Evolutionary conservation across 2,797 vertebrate genomes (phyloP).

Genomic region (Sphenopsis melanotis): DNA sequence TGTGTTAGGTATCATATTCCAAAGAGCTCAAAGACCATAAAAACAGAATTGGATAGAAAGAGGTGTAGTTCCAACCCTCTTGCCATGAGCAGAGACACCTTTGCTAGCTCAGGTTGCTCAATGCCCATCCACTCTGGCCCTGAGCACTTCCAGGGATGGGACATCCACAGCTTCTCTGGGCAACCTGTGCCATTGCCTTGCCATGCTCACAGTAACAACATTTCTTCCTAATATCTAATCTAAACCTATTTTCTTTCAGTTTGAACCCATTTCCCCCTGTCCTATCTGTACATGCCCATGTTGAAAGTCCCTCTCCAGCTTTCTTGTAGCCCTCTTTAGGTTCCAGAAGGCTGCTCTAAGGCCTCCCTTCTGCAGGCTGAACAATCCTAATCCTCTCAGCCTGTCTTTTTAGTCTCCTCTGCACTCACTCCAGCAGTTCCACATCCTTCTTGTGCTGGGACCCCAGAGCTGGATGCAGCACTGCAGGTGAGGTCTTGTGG

Average conservation of each 20-base stretch:
- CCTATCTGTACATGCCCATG: accelerated
- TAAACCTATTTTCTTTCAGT: neutral
- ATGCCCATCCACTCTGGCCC: neutral
- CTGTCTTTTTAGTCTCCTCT: neutral
- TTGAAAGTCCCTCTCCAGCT: accelerated
- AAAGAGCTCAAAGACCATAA: neutral
- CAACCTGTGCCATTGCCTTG: neutral
- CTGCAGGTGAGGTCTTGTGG: neutral
- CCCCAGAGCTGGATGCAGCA: neutral
- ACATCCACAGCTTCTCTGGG: neutral
- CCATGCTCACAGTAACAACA: neutral
- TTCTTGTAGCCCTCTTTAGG: neutral
- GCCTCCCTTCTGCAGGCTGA: neutral
- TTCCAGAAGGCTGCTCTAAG: neutral
- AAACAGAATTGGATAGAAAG: neutral
- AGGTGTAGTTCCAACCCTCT: neutral
- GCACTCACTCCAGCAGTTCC: neutral
- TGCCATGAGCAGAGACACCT: neutral
- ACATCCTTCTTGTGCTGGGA: accelerated
- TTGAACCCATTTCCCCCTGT: neutral
- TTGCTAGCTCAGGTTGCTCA: neutral
- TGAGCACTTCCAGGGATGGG: neutral
- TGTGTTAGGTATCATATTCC: neutral
- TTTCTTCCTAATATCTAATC: neutral
- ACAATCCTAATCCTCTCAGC: neutral